Evolutionary conservation across 2,888 invertebrate genomes (phyloP), one percentile per base, ranked within the genome.

Genomic region (Schizotus pectinicornis): DNA sequence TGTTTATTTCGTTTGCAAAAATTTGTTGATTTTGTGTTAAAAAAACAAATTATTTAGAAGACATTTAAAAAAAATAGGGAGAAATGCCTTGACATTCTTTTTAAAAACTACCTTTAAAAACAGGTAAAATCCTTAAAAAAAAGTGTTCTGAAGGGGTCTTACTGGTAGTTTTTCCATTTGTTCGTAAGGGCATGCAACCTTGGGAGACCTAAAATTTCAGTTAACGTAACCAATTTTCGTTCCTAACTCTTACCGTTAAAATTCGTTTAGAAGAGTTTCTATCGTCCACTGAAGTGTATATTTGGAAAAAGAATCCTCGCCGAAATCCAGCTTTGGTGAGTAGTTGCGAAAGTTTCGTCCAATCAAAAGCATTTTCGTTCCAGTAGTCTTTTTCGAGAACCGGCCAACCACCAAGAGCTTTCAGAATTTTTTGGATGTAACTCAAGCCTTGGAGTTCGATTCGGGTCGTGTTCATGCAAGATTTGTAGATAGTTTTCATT

Each of bases 401-500:
- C 0, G 69, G 73, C 74, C 73, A 73, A 8, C 69, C 71, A 0
- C 68, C 67, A 9, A 73, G 38, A 11, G 65, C 45, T 45, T 59
- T 54, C 6, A 68, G 47, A 11, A 65, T 48, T 12, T 62, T 58
- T 43, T 39, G 47, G 9, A 61, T 8, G 60, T 50, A 51, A 43
- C 14, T 32, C 1, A 53, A 30, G 13, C 60, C 39, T 5, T 63
- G 59, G 9, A 62, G 60, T 54, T 56, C 51, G 7, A 67, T 62
- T 9, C 58, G 45, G 0, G 59, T 59, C 11, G 51, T 52, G 51
- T 71, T 65, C 62, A 70, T 64, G 32, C 73, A 73, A 3, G 63
- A 57, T 13, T 61, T 59, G 48, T 63, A 70, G 30, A 80, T 73
- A 14, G 76, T 64, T 61, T 81, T 81, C 12, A 81, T 77, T 53